Conservation (phyloP, 2,888 invertebrate genomes). For the Heliconius erato region DNA sequence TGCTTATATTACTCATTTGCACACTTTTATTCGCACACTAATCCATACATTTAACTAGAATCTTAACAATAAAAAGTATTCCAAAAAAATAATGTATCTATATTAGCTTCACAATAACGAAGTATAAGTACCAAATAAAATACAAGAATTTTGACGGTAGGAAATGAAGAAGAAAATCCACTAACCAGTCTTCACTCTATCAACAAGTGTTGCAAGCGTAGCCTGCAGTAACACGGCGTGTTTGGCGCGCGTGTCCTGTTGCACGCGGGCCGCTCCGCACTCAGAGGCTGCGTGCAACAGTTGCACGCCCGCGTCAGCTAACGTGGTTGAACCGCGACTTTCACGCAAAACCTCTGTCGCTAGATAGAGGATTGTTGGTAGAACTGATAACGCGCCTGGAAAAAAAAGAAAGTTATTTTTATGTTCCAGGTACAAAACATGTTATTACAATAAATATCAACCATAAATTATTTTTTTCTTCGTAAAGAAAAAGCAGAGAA, state of each 20-base stretch:
- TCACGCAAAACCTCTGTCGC: slow-evolving; percentile 95
- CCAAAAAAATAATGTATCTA: too few species aligned
- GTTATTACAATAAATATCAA: too few species aligned
- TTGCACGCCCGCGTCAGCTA: slow-evolving; percentile 89
- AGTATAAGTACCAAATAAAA: too few species aligned
- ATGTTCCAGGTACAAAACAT: too few species aligned
- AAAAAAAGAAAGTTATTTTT: neutral
- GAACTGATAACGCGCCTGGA: slow-evolving; percentile 92
- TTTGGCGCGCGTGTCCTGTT: slow-evolving; percentile 88
- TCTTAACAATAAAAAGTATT: too few species aligned
- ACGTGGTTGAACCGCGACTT: slow-evolving; percentile 88
- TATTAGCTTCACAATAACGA: too few species aligned
- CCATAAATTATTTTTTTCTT: too few species aligned
- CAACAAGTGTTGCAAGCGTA: slow-evolving; percentile 95
- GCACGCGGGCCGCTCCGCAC: slow-evolving; percentile 86
- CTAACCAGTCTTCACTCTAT: slow-evolving; percentile 93
- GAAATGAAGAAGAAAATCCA: neutral
- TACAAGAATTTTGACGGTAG: too few species aligned
- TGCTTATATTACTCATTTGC: too few species aligned
- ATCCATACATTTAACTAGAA: too few species aligned
- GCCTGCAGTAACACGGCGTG: slow-evolving; percentile 95
- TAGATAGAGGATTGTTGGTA: slow-evolving; percentile 97
- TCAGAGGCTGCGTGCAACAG: slow-evolving; percentile 92
- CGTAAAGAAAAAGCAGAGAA: too few species aligned
- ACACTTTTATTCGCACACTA: too few species aligned